Conservation (phyloP, 1,140 invertebrate species). For the Drosophila cardini region DNA sequence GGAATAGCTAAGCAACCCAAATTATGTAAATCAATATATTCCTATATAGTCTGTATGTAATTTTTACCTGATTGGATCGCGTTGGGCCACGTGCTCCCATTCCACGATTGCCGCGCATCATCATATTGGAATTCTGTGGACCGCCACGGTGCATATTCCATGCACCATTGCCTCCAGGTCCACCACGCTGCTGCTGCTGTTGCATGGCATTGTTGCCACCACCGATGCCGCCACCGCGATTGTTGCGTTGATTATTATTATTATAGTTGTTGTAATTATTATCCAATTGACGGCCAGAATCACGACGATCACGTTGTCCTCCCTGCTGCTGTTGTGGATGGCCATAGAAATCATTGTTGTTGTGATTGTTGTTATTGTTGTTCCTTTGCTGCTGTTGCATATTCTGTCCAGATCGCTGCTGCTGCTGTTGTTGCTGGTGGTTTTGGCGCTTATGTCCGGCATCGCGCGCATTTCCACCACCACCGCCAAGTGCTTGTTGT, state of each 20-base stretch:
- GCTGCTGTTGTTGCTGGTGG: conserved; percentile 68
- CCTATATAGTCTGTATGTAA: neutral
- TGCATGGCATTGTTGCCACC: conserved; percentile 60
- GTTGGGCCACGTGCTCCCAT: conserved; percentile 71
- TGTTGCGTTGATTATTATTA: conserved; percentile 77
- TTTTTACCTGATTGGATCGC: conserved; percentile 78
- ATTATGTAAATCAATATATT: neutral
- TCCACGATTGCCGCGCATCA: conserved; percentile 74
- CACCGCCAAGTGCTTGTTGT: conserved; percentile 67
- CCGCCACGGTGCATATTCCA: conserved; percentile 82
- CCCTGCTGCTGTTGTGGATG: conserved; percentile 59
- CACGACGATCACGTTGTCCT: conserved; percentile 73
- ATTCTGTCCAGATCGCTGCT: conserved; percentile 70
- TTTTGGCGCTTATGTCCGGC: conserved; percentile 83
- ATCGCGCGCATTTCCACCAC: conserved; percentile 72
- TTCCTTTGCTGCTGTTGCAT: conserved; percentile 59
- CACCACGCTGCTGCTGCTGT: conserved; percentile 61
- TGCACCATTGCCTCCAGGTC: conserved; percentile 54
- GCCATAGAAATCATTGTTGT: conserved; percentile 74
- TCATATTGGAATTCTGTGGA: conserved; percentile 72
- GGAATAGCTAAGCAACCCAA: conserved; percentile 1
- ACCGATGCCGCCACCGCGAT: conserved; percentile 41
- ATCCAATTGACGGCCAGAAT: conserved; percentile 76
- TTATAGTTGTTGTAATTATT: conserved; percentile 83
- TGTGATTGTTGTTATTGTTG: conserved; percentile 53